These are phyloP conservation scores for Drosophila fulvimacula DNA, from an alignment of 2,888 invertebrate genomes.

Conservation along the genomic window DNA sequence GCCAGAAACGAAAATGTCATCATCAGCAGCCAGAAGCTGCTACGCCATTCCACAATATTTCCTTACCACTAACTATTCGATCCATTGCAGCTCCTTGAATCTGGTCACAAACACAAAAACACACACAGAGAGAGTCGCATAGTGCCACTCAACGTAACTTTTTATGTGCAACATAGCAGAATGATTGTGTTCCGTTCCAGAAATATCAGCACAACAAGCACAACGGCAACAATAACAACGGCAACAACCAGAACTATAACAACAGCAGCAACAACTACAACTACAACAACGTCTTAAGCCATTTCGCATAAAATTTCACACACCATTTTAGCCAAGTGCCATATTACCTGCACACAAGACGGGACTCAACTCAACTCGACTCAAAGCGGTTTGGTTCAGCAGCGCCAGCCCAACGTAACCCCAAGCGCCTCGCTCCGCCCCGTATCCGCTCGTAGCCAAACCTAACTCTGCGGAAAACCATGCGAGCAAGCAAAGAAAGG, in stretches of 20 bases:
- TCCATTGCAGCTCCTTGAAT: slow-evolving; percentile 56
- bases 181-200: slow-evolving; percentile 80
- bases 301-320: slow-evolving; percentile 83
- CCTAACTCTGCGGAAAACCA: slow-evolving; percentile 19
- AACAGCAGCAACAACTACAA: slow-evolving; percentile 24
- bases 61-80: slow-evolving; percentile 32
- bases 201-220: slow-evolving; percentile 80
- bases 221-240: slow-evolving; percentile 34
- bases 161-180: slow-evolving; percentile 80
- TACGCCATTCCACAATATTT: slow-evolving; percentile 13
- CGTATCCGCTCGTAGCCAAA: neutral
- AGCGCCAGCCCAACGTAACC: neutral
- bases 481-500: slow-evolving; percentile 30
- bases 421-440: neutral
- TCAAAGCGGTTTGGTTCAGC: slow-evolving; percentile 44
- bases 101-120: slow-evolving; percentile 33
- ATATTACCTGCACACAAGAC: slow-evolving; percentile 82
- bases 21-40: slow-evolving; percentile 66
- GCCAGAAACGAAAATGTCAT: slow-evolving; percentile 75
- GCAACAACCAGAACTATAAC: slow-evolving; percentile 30
- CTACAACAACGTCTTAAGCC: slow-evolving; percentile 68
- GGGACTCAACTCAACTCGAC: slow-evolving; percentile 68
- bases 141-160: slow-evolving; percentile 79
- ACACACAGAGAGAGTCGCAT: slow-evolving; percentile 36
- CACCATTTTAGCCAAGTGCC: slow-evolving; percentile 83